Conservation (phyloP, 2,888 invertebrate species). For the Digitonthophagus gazella region DNA sequence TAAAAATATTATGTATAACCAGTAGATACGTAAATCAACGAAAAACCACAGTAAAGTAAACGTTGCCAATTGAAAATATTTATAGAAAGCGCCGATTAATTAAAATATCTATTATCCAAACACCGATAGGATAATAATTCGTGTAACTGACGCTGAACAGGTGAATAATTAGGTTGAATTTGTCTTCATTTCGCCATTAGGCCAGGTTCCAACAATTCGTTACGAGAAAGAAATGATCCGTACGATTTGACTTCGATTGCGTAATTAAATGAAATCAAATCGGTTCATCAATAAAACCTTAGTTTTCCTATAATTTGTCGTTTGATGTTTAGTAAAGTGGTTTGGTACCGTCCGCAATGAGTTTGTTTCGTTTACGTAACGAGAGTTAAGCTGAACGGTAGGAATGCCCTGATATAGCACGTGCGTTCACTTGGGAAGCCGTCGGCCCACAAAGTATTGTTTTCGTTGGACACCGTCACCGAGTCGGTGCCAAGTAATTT, state of each 20-base stretch:
- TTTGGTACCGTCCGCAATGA: too few species aligned
- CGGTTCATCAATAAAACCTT: not conserved
- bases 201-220: not conserved
- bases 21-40: not conserved
- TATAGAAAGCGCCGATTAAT: not conserved
- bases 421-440: not conserved
- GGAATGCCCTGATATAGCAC: not conserved
- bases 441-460: slow-evolving; percentile 17
- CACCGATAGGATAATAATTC: not conserved
- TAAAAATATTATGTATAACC: not conserved
- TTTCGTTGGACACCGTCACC: slow-evolving; percentile 21
- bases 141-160: not conserved
- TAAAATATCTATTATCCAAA: not conserved
- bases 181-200: slow-evolving; percentile 14
- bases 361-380: not conserved
- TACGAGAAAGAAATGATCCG: too few species aligned
- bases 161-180: slow-evolving; percentile 17
- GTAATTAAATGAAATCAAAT: not conserved
- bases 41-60: not conserved
- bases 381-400: not conserved
- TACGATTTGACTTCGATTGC: not conserved
- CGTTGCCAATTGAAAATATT: not conserved
- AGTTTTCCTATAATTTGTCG: too few species aligned
- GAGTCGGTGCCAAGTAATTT: slow-evolving; percentile 21
- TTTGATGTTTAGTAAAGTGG: too few species aligned